These are phyloP conservation scores for Pseudolaguvia tuberculata DNA, from an alignment of 2,113 vertebrate species.

Conservation along the genomic window DNA sequence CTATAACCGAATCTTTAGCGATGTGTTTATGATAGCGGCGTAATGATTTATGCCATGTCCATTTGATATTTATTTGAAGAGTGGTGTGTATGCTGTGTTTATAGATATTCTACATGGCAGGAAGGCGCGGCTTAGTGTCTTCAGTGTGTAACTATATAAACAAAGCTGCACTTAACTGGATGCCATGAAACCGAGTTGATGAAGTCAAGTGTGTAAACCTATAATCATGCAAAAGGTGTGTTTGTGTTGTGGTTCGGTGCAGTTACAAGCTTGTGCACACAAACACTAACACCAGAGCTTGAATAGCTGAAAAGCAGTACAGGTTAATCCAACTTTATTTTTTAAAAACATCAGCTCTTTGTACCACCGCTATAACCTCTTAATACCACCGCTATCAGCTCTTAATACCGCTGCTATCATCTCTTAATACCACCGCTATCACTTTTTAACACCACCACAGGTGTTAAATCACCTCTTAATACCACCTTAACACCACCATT, in stretches of 20 bases:
- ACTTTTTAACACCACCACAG: too few species aligned
- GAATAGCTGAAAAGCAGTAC: not conserved
- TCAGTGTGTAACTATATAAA: slow-evolving; percentile 12
- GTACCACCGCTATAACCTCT: too few species aligned
- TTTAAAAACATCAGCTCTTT: too few species aligned
- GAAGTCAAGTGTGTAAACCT: slow-evolving; percentile 27
- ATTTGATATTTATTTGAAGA: slow-evolving; percentile 35
- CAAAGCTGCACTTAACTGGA: not conserved
- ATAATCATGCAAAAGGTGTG: slow-evolving; percentile 17
- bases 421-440: too few species aligned
- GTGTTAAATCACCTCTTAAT: too few species aligned
- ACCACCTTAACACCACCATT: too few species aligned
- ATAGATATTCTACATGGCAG: not conserved
- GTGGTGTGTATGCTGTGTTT: slow-evolving; percentile 11
- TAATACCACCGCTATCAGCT: too few species aligned
- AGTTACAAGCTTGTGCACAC: not conserved
- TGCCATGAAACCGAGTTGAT: slow-evolving; percentile 13
- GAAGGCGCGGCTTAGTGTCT: not conserved
- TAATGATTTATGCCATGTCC: not conserved
- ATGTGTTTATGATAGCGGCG: not conserved
- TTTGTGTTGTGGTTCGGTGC: not conserved
- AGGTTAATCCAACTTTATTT: too few species aligned
- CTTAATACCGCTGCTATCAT: too few species aligned
- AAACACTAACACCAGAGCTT: not conserved
- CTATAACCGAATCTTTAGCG: slow-evolving; percentile 12